These are phyloP conservation scores for Clarias platycephalus DNA, from an alignment of 2,797 vertebrate species.

Conservation along the genomic window DNA sequence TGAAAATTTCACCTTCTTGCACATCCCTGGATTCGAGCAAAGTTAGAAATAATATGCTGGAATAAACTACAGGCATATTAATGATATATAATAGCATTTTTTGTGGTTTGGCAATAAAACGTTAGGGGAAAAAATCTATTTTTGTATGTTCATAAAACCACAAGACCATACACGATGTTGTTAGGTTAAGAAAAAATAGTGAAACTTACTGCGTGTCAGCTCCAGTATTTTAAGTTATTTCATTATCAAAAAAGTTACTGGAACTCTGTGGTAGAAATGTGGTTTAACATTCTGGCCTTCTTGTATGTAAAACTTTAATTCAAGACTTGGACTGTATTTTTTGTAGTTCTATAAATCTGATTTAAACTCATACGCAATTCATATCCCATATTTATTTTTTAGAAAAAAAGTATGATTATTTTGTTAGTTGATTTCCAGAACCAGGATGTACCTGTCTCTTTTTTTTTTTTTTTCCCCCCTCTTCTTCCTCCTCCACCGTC, in stretches of 20 bases:
- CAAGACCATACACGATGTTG: background rate
- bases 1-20: background rate
- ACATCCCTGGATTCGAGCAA: background rate
- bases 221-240: background rate
- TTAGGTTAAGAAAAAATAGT: background rate
- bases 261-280: slow-evolving; percentile 2
- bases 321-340: slow-evolving; percentile 59
- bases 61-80: background rate
- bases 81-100: background rate
- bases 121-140: background rate
- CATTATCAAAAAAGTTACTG: background rate
- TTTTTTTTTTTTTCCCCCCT: background rate
- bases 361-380: slow-evolving; percentile 44
- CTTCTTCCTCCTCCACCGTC: background rate
- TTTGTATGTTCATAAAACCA: background rate
- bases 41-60: background rate
- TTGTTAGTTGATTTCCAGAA: slow-evolving; percentile 45
- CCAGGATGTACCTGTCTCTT: slow-evolving; percentile 40
- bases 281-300: background rate
- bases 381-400: slow-evolving; percentile 11
- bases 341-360: slow-evolving; percentile 16
- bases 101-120: background rate
- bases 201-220: slow-evolving; percentile 3
- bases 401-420: slow-evolving; percentile 48
- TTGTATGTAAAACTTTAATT: slow-evolving; percentile 60